These are phyloP conservation scores for Grapholita molesta DNA, from an alignment of 1,140 invertebrate species.

Conservation along the genomic window DNA sequence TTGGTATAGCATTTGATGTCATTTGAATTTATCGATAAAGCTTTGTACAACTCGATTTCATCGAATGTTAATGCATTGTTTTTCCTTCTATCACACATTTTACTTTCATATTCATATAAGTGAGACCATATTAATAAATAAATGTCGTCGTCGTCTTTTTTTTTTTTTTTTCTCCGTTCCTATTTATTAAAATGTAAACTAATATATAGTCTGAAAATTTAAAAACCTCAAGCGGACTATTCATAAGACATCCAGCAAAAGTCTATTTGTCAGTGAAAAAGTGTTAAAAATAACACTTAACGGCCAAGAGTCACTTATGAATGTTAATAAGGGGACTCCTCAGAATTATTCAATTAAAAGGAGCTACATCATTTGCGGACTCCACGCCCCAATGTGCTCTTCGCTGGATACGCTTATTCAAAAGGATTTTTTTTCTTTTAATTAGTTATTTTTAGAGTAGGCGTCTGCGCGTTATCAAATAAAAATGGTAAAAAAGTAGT, in stretches of 20 bases:
- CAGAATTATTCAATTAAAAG: slow-evolving; percentile 49
- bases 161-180: neutral
- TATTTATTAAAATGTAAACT: neutral
- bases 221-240: neutral
- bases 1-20: no score
- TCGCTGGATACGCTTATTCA: neutral
- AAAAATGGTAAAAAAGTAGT: neutral
- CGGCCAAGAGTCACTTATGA: slow-evolving; percentile 30
- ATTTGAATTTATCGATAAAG: no score
- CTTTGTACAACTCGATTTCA: no score
- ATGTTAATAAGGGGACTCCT: slow-evolving; percentile 51
- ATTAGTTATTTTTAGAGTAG: neutral
- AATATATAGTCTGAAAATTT: neutral
- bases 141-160: no score
- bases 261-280: neutral
- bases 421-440: neutral
- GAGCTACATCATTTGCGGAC: neutral
- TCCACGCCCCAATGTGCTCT: neutral
- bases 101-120: no score
- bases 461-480: neutral
- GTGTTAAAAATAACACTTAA: slow-evolving; percentile 4
- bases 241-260: neutral
- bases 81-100: no score
- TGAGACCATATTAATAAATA: no score
- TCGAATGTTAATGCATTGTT: no score